Conservation (phyloP, 2,888 invertebrate genomes). For the Ophion costatus region DNA sequence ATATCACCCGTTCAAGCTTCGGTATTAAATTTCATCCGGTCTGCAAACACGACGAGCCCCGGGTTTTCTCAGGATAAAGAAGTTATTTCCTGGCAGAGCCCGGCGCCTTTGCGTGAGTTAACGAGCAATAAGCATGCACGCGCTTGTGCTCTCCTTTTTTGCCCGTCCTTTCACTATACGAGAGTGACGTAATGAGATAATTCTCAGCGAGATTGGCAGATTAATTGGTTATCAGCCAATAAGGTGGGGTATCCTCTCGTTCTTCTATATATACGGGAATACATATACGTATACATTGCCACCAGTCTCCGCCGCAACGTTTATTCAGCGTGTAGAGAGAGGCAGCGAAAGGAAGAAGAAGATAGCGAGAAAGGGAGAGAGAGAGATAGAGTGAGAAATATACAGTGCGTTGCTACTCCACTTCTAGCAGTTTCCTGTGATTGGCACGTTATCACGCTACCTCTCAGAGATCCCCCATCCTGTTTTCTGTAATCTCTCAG, state of each 20-base stretch:
- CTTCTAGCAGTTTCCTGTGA: constrained; percentile 65
- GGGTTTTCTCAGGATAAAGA: constrained; percentile 37
- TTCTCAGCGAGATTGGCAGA: constrained; percentile 71
- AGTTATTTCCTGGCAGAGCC: constrained; percentile 39
- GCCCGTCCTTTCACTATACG: constrained; percentile 13
- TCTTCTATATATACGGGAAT: constrained; percentile 21
- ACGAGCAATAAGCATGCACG: constrained; percentile 65
- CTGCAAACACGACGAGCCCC: constrained; percentile 69
- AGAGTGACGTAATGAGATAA: constrained; percentile 70
- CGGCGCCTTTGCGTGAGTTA: constrained; percentile 52
- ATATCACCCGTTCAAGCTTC: constrained; percentile 22
- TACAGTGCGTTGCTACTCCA: constrained; percentile 42
- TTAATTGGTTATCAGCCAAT: constrained; percentile 74
- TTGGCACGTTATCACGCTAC: constrained; percentile 69
- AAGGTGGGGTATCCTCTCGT: constrained; percentile 55
- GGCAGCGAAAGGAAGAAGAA: not conserved
- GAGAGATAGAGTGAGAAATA: not conserved
- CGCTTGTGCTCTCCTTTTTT: constrained; percentile 37
- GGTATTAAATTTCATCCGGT: constrained; percentile 39
- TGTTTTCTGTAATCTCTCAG: constrained; percentile 56
- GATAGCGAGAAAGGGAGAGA: constrained; percentile 13
- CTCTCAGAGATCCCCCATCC: constrained; percentile 54
- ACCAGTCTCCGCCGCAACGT: constrained; percentile 56
- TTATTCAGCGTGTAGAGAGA: constrained; percentile 50
- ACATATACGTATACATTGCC: constrained; percentile 28